Evolutionary conservation across 92 coral and sea anemone genomes (phyloP), one percentile per base, ranked within the genome.

Genomic region (Desmophyllum pertusum): DNA sequence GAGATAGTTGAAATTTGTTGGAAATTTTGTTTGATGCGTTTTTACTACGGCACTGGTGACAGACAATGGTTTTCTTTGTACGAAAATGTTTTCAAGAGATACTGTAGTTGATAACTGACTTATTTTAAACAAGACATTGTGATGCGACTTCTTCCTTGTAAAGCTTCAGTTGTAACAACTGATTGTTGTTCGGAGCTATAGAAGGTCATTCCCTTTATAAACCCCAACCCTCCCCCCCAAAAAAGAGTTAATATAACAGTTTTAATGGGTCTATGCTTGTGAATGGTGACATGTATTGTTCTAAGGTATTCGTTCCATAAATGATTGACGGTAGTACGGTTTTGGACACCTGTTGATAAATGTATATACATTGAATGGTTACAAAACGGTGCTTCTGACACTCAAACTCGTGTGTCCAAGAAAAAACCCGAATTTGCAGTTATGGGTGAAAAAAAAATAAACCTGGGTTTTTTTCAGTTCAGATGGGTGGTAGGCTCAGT

Each of bases 11-110:
- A 70, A 50, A 37, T 36, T 37, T 36, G 50, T 80, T 68, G 76
- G 61, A 63, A 48, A 50, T 36, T 36, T 80, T 51, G 46, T 80
- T 80, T 80, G 67, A 79, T 50, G 38, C 70, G 43, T 68, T 53
- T 68, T 62, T 30, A 45, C 43, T 46, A 25, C 11, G 38, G 64
- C 4, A 29, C 65, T 51, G 76, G 41, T 37, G 25, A 23, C 13
- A 14, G 67, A n/a, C 77, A 51, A 5, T 38, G 84, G 76, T 80
- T 67, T 46, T 67, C 75, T 80, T 80, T 80, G 43, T 75, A 30
- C 6, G 59, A 40, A 59, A 80, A 45, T 80, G 67, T 76, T 38
- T 51, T 80, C n/a, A 80, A 33, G 76, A 30, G 52, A 11, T 7
- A 23, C 27, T 66, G 50, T 43, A 68, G 13, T 48, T 37, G 36